A percentile compares a stretch with the other conserved stretches of the same genome.
Conservation (phyloP, 2,113 vertebrate genomes). For the Grammomys surdaster region DNA sequence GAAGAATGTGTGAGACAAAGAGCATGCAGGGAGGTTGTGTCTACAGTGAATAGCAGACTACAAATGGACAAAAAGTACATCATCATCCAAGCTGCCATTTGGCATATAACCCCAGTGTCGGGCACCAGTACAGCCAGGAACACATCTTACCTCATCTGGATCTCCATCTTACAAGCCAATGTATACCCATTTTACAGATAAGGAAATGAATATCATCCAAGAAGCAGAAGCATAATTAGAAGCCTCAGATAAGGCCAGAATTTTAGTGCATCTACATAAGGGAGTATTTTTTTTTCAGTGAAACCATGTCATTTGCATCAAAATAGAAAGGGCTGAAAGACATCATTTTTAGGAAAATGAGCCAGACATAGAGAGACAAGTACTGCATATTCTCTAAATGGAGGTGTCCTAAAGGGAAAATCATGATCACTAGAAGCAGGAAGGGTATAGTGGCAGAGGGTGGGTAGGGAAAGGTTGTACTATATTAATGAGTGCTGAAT, state of each 20-base stretch:
- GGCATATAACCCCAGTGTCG: not conserved
- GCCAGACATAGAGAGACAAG: not conserved
- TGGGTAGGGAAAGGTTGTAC: not conserved
- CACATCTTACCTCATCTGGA: not conserved
- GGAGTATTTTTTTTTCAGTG: not conserved
- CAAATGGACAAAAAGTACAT: not conserved
- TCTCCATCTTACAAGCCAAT: not conserved
- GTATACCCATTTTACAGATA: not conserved
- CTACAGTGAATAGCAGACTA: not conserved
- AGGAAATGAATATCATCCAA: not conserved
- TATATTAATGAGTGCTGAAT: too few species aligned
- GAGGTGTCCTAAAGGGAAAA: not conserved
- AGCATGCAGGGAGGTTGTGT: not conserved
- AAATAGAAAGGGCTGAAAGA: not conserved
- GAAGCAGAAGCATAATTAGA: conserved; percentile 3
- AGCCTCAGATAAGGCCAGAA: not conserved
- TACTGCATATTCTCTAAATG: not conserved
- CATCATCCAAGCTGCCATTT: not conserved
- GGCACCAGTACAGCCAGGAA: not conserved
- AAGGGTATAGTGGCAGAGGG: too few species aligned
- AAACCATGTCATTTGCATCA: not conserved
- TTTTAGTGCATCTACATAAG: not conserved
- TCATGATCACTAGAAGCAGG: not conserved
- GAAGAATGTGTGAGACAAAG: not conserved
- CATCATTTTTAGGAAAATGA: not conserved